Percentiles rank a stretch among this genome's conserved stretches.
These are phyloP conservation scores for Xiphophorus couchianus DNA, from an alignment of 2,113 vertebrate species.

Conservation along the genomic window DNA sequence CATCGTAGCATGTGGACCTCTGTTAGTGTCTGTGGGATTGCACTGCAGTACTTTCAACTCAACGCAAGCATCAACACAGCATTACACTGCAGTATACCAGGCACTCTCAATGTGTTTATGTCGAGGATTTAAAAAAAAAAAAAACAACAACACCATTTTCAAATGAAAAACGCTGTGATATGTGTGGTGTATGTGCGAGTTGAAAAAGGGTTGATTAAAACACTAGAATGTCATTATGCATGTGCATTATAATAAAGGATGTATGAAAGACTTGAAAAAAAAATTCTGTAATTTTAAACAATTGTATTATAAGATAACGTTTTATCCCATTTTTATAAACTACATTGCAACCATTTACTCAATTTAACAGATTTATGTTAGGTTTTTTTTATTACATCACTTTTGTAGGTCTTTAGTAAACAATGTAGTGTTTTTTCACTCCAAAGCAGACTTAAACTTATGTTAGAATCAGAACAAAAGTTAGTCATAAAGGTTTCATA, in stretches of 20 bases:
- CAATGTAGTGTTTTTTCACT: too few relatives aligned
- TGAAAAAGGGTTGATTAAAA: neutral
- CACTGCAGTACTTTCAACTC: neutral
- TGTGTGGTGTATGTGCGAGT: too few relatives aligned
- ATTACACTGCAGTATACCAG: neutral
- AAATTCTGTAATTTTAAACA: neutral
- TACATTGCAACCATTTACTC: too few relatives aligned
- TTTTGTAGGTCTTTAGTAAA: too few relatives aligned
- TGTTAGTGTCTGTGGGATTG: neutral
- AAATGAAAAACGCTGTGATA: neutral
- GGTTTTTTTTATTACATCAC: too few relatives aligned
- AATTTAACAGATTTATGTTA: too few relatives aligned
- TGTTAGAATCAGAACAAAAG: too few relatives aligned
- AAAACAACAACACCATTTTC: neutral
- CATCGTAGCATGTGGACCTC: constrained; percentile 1
- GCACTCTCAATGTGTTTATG: neutral
- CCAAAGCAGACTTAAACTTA: too few relatives aligned
- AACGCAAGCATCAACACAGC: constrained; percentile 2
- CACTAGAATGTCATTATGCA: neutral
- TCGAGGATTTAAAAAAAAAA: neutral
- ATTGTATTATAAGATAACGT: neutral
- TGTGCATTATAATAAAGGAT: too few relatives aligned
- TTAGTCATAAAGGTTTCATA: too few relatives aligned
- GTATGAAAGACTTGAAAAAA: neutral
- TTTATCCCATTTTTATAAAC: too few relatives aligned